Base-by-base conservation (phyloP, 1,140 invertebrate genomes). In the Rhyacophila brunnea region DNA sequence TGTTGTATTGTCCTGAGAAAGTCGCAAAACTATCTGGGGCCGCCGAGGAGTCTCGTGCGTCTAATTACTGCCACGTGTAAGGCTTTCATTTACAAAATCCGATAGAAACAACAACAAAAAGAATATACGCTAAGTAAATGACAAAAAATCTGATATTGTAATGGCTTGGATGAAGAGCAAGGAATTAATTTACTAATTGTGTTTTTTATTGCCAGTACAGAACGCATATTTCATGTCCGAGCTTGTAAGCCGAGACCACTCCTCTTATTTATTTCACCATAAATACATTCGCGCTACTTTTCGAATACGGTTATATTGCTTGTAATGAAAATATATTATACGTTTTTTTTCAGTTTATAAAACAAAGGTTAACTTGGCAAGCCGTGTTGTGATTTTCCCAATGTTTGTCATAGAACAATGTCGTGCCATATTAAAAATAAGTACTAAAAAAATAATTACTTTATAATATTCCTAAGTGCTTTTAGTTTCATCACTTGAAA, bases 131-230 rank as follows among this genome's bases (percentile, higher is more conserved):
- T 10, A 28, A 28, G 23, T 28, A 28, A 28, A 28, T 28, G 23
- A 28, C 23, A 38, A 57, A 50, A 57, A 53, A 61, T 61, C 43
- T 18, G 51, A 36, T 23, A 55, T 50, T 15, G 50, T 47, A 62
- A 55, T 51, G 59, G 48, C 17, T 23, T n/a, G 46, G 32, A 50
- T 40, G 48, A 59, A 56, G 55, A 36, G 62, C 42, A 60, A 53
- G 57, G 62, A 60, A 64, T 60, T 64, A 64, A 64, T 64, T 64
- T 64, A 50, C 62, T 64, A 64, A 64, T 64, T 64, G 62, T 43
- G 42, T 64, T 64, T 64, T 64, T 64, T 64, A 60, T 55, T 48
- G 53, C 40, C 51, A 47, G 56, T 42, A 40, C 11, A 34, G 43
- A 49, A 46, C 17, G 42, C 51, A 51, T 63, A 58, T 63, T 53